A percentile compares a stretch with the other conserved stretches of the same genome.
These are phyloP conservation scores for Crematogaster levior DNA, from an alignment of 2,888 invertebrate genomes.

Conservation along the genomic window DNA sequence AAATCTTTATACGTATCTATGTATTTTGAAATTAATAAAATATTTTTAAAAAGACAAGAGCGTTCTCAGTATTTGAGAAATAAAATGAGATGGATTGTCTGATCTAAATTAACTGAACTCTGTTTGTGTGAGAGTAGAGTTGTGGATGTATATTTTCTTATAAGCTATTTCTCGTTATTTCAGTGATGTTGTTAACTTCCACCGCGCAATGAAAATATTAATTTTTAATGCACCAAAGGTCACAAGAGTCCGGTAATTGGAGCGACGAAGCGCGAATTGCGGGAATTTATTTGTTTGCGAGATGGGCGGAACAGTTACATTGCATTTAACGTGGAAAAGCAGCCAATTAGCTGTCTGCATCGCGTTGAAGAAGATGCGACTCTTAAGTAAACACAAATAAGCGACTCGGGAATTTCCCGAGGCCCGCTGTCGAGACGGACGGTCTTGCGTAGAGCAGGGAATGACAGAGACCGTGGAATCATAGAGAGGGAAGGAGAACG, in stretches of 20 bases:
- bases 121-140: not conserved
- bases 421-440: slow-evolving; percentile 13
- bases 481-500: not conserved
- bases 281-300: slow-evolving; percentile 9
- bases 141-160: not conserved
- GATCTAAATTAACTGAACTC: not conserved
- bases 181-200: not conserved
- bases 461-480: not conserved
- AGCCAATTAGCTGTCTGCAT: slow-evolving; percentile 52
- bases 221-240: slow-evolving; percentile 8
- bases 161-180: not conserved
- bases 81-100: not conserved
- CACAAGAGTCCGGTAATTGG: slow-evolving; percentile 28
- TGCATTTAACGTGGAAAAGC: slow-evolving; percentile 14
- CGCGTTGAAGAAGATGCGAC: slow-evolving; percentile 34
- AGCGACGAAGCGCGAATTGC: not conserved
- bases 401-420: slow-evolving; percentile 51
- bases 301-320: not conserved
- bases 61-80: not conserved
- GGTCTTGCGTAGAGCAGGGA: not conserved
- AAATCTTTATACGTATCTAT: not conserved
- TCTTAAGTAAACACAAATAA: slow-evolving; percentile 59
- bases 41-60: not conserved
- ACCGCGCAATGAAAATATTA: slow-evolving; percentile 27
- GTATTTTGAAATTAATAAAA: too few species aligned